These are phyloP conservation scores for Caenorhabditis briggsae DNA, from an alignment of 1,140 invertebrate species.

Conservation along the genomic window DNA sequence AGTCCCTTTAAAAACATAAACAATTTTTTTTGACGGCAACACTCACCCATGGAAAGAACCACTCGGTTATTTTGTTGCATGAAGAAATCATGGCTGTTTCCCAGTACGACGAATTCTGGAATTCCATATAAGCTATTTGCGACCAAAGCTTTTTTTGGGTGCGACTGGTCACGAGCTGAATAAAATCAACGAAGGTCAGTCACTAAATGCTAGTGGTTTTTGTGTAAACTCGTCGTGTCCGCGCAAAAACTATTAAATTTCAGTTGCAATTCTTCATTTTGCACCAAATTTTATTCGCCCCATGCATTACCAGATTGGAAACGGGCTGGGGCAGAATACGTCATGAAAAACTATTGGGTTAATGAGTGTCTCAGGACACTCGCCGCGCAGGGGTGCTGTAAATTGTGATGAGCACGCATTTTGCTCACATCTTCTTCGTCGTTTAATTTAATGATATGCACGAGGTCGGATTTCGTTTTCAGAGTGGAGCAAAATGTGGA, in stretches of 20 bases:
- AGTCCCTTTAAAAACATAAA: not conserved
- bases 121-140: too few species aligned
- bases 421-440: not conserved
- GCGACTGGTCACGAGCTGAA: too few species aligned
- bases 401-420: conserved; percentile 16
- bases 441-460: conserved; percentile 50
- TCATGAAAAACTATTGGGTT: conserved; percentile 36
- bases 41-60: not conserved
- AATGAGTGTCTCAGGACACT: conserved; percentile 24
- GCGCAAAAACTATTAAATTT: conserved; percentile 24
- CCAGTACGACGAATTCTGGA: not conserved
- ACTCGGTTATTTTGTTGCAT: not conserved
- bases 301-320: conserved; percentile 51
- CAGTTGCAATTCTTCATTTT: not conserved
- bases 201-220: not conserved
- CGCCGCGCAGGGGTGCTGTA: not conserved
- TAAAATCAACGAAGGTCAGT: not conserved
- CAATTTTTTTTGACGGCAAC: not conserved
- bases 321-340: not conserved
- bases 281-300: conserved; percentile 17
- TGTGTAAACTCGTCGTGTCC: not conserved
- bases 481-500: not conserved
- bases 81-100: not conserved
- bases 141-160: too few species aligned
- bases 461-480: conserved; percentile 29